Evolutionary conservation across 30 jellyfish, hydroid and myxozoan species (phyloP).

Genomic region (Aurelia coerulea): DNA sequence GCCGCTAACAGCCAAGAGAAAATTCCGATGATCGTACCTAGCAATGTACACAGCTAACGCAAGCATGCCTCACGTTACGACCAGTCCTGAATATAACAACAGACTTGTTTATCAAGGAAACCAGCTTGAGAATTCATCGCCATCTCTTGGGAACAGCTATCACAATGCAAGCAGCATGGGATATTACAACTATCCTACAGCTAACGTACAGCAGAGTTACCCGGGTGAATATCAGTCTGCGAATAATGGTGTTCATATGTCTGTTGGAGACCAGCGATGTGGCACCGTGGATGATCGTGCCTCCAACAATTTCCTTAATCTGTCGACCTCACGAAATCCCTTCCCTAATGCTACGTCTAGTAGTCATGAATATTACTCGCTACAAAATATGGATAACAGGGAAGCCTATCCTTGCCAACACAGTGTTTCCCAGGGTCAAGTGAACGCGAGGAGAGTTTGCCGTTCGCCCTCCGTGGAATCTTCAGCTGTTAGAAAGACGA

Average conservation of each 20-base stretch:
- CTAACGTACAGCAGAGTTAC: conserved; percentile 21
- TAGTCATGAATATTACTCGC: conserved; percentile 70
- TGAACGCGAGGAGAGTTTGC: conserved; percentile 37
- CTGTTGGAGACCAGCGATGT: conserved; percentile 65
- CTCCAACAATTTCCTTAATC: conserved; percentile 59
- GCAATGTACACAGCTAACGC: conserved; percentile 62
- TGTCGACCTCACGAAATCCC: conserved; percentile 77
- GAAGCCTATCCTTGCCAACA: conserved; percentile 65
- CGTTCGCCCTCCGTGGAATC: conserved; percentile 54
- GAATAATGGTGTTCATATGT: conserved; percentile 28
- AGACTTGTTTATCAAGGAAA: conserved; percentile 37
- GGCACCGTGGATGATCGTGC: conserved; percentile 59
- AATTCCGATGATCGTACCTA: conserved; percentile 40
- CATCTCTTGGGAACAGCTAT: conserved; percentile 22
- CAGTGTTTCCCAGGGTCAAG: conserved; percentile 69
- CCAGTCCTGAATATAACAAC: conserved; percentile 39
- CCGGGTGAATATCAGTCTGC: conserved; percentile 37
- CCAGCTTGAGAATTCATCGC: conserved; percentile 37
- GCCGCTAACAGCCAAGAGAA: conserved; percentile 27
- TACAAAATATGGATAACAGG: conserved; percentile 69
- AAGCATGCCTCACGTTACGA: conserved; percentile 61
- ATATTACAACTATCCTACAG: conserved; percentile 35
- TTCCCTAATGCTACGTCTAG: conserved; percentile 55
- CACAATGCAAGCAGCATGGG: conserved; percentile 32
- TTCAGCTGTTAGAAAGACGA: conserved; percentile 45